phyloP scores from a whole-genome alignment of 2,113 vertebrate species.

The Lophochroa leadbeateri region DNA sequence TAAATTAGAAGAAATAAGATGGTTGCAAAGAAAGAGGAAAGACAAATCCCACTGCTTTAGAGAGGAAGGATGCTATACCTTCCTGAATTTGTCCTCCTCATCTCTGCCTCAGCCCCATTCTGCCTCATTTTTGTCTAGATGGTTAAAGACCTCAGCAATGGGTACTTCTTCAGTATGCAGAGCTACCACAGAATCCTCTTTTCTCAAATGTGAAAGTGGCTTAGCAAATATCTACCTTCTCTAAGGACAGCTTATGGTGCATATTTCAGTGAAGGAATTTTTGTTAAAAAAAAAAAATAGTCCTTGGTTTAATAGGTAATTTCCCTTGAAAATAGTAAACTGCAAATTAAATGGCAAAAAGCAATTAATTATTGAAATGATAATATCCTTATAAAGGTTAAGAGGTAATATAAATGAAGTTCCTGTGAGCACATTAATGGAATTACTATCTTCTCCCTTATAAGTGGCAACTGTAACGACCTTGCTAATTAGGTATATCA shows the following conservation, averaged over 20 bases:
- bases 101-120: neutral
- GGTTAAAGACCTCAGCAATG: neutral
- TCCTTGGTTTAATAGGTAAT: neutral
- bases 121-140: neutral
- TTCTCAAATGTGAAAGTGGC: neutral
- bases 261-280: neutral
- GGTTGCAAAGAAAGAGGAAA: neutral
- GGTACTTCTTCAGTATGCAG: neutral
- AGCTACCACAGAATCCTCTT: neutral
- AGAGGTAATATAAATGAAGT: slow-evolving; percentile 64
- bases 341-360: slow-evolving; percentile 61
- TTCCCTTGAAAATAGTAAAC: slow-evolving; percentile 61
- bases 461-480: slow-evolving; percentile 41
- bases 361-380: slow-evolving; percentile 66
- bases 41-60: neutral
- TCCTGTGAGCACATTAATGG: slow-evolving; percentile 48
- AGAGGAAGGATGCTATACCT: neutral
- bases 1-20: neutral
- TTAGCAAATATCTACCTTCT: neutral
- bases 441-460: slow-evolving; percentile 10
- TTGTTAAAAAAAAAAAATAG: neutral
- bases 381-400: slow-evolving; percentile 63
- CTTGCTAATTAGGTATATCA: slow-evolving; percentile 46
- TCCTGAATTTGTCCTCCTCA: neutral
- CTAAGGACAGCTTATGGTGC: neutral